Percentiles rank a stretch among this genome's conserved stretches.
Conservation (phyloP, 2,888 invertebrate species). For the Eupithecia exiguata region DNA sequence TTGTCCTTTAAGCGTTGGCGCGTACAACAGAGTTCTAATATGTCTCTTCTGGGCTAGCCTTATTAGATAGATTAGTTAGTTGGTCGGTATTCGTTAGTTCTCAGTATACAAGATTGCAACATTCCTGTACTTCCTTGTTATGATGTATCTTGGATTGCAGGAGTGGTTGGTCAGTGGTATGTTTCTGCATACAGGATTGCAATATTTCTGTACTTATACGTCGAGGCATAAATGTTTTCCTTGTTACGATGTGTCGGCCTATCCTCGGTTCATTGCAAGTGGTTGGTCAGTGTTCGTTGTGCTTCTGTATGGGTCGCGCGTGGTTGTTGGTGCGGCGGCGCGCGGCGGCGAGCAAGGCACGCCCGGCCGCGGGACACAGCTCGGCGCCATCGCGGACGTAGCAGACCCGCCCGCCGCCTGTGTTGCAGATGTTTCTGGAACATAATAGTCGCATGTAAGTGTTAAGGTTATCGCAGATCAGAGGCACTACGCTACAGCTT, state of each 20-base stretch:
- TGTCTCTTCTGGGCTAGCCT: neutral
- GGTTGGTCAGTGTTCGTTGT: slow-evolving; percentile 37
- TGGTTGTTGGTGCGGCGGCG: slow-evolving; percentile 38
- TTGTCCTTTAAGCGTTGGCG: neutral
- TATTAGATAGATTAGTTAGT: neutral
- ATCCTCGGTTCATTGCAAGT: neutral
- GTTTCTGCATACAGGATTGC: neutral
- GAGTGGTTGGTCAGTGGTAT: no score
- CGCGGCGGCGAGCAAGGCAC: slow-evolving; percentile 60
- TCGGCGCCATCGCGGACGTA: slow-evolving; percentile 85
- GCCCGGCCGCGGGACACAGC: slow-evolving; percentile 62
- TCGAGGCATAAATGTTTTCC: neutral
- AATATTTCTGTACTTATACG: neutral
- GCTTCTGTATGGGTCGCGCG: slow-evolving; percentile 54
- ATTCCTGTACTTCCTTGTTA: no score
- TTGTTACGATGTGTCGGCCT: neutral
- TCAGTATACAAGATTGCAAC: neutral
- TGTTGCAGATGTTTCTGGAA: slow-evolving; percentile 50
- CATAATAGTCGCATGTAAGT: neutral
- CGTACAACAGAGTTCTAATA: no score
- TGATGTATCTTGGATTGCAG: no score
- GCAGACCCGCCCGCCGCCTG: slow-evolving; percentile 82
- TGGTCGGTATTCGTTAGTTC: neutral
- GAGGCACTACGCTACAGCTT: no score
- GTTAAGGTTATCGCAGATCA: no score